Evolutionary conservation across 2,888 invertebrate species (phyloP), one percentile per base, ranked within the genome.

Genomic region (Cremastinae sp.): DNA sequence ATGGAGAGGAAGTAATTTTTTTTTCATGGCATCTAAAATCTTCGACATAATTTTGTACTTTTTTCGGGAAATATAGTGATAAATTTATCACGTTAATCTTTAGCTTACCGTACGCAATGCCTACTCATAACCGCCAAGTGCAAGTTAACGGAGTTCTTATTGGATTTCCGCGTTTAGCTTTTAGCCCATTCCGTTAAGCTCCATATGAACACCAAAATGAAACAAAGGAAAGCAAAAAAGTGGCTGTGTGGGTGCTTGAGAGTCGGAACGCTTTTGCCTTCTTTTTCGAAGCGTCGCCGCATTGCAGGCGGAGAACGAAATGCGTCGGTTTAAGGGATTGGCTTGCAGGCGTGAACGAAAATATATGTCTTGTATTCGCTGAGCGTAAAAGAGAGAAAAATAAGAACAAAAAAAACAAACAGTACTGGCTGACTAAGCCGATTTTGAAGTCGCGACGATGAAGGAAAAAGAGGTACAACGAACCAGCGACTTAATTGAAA

Each of bases 61-160:
- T n/a, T n/a, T n/a, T n/a, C n/a, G 41, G 22, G n/a, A 43, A n/a
- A 22, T 20, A 43, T 16, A n/a, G 14, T 12, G 2, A 43, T 20
- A 22, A 7, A 22, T 9, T 20, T n/a, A 10, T 10, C 16, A 16
- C 12, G 36, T 58, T 36, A n/a, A 8, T 20, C 16, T 28, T 28
- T 62, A n/a, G n/a, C n/a, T 49, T 4, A 18, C 36, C 10, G 9
- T 22, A 47, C 47, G 18, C 34, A 41, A 51, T 47, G 47, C 41
- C 41, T 54, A 65, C 28, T 9, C 41, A 65, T 54, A 54, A 65
- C 47, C 56, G 54, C 53, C 65, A 43, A n/a, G 75, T 47, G 14
- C 70, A 54, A 65, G 70, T 75, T 70, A 70, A 71, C 70, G 59
- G 65, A 34, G 71, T 78, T 71, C 66, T 78, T 78, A 78, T 78